Evolutionary conservation across 1,140 invertebrate genomes (phyloP).

Genomic region (Bicyclus anynana): DNA sequence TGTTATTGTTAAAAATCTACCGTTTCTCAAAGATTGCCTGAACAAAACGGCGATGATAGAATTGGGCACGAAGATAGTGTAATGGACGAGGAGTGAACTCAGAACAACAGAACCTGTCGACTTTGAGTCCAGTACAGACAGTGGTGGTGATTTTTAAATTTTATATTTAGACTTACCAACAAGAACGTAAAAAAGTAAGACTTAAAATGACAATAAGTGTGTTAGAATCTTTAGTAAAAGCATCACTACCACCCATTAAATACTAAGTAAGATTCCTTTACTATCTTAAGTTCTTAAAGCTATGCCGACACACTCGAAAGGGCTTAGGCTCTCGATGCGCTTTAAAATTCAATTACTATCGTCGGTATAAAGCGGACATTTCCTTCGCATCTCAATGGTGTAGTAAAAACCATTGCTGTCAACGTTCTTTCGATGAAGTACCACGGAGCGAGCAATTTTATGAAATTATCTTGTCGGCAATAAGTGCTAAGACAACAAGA

Average conservation of each 20-base stretch:
- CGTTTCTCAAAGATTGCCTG: too few relatives aligned
- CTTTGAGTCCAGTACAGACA: too few relatives aligned
- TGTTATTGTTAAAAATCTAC: too few relatives aligned
- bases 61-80: too few relatives aligned
- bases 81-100: too few relatives aligned
- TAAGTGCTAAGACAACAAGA: constrained; percentile 20
- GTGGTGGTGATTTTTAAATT: too few relatives aligned
- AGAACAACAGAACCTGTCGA: too few relatives aligned
- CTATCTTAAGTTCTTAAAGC: neutral
- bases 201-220: too few relatives aligned
- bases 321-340: neutral
- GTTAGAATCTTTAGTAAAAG: too few relatives aligned
- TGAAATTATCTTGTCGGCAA: constrained; percentile 29
- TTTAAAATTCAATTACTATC: constrained; percentile 18
- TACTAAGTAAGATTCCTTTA: neutral
- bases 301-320: neutral
- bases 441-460: constrained; percentile 24
- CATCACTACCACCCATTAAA: too few relatives aligned
- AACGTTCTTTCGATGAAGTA: constrained; percentile 10
- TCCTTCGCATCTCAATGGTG: constrained; percentile 9
- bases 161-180: too few relatives aligned
- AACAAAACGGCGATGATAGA: neutral
- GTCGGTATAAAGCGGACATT: constrained; percentile 6
- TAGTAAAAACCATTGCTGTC: constrained; percentile 18
- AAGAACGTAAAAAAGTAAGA: too few relatives aligned